A percentile compares a stretch with the other conserved stretches of the same genome.
Evolutionary conservation across 1,140 invertebrate species (phyloP).

Genomic region (Magallana angulata): DNA sequence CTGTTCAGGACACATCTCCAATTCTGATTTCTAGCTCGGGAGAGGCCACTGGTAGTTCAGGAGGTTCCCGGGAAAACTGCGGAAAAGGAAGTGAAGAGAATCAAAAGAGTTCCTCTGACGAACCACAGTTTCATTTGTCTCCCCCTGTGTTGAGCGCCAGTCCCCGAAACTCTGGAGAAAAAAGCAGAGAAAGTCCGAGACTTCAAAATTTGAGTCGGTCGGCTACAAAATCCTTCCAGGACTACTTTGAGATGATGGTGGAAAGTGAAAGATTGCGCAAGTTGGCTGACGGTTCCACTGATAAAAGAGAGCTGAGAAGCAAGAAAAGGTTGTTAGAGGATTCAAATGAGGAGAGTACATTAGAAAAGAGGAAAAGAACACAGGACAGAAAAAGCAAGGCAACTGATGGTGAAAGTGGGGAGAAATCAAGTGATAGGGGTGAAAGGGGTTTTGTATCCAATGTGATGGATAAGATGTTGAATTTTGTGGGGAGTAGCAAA

Average conservation of each 20-base stretch:
- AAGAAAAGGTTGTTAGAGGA: neutral
- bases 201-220: neutral
- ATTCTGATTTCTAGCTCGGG: slow-evolving; percentile 18
- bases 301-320: neutral
- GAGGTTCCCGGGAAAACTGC: neutral
- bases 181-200: neutral
- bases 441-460: neutral
- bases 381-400: neutral
- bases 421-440: slow-evolving; percentile 4
- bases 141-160: neutral
- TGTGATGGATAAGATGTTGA: neutral
- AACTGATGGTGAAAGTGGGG: neutral
- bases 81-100: slow-evolving; percentile 3
- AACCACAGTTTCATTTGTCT: neutral
- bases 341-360: neutral
- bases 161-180: neutral
- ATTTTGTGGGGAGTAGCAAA: neutral
- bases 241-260: slow-evolving; percentile 3
- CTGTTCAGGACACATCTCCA: neutral
- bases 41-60: neutral
- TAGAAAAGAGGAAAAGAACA: neutral
- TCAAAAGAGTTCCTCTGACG: slow-evolving; percentile 4
- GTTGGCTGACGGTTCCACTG: neutral
- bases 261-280: neutral
- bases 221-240: neutral